These are phyloP conservation scores for Heliconius eleuchia DNA, from an alignment of 1,140 invertebrate genomes.

Conservation along the genomic window DNA sequence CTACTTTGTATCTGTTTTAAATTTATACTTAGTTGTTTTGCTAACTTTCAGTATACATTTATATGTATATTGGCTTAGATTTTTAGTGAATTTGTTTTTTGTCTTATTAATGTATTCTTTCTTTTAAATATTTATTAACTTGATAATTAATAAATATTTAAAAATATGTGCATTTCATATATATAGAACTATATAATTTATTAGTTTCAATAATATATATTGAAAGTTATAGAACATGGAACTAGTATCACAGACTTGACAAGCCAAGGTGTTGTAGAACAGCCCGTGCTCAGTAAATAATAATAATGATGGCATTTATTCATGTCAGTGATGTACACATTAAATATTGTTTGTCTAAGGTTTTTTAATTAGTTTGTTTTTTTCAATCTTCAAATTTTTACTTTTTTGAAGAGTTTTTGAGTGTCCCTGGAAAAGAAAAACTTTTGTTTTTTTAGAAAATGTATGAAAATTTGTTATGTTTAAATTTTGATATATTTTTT, in stretches of 20 bases:
- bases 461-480: no score
- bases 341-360: constrained; percentile 50
- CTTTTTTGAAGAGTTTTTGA: neutral
- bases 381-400: neutral
- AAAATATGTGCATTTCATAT: no score
- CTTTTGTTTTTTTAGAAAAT: neutral
- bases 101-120: no score
- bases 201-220: no score
- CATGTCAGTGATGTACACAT: constrained; percentile 36
- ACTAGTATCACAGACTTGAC: constrained; percentile 44
- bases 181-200: neutral
- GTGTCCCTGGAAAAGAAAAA: neutral
- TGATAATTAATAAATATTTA: no score
- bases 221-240: constrained; percentile 47
- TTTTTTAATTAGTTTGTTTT: neutral
- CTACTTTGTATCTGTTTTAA: neutral
- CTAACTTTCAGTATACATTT: no score
- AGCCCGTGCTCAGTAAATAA: constrained; percentile 45
- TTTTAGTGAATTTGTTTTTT: no score
- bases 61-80: no score
- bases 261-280: constrained; percentile 51
- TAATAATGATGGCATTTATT: no score
- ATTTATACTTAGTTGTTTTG: no score
- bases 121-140: no score
- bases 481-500: no score